Percentiles rank a stretch among this genome's conserved stretches.
Evolutionary conservation across 2,797 vertebrate genomes (phyloP).

Genomic region (Danio choprae): DNA sequence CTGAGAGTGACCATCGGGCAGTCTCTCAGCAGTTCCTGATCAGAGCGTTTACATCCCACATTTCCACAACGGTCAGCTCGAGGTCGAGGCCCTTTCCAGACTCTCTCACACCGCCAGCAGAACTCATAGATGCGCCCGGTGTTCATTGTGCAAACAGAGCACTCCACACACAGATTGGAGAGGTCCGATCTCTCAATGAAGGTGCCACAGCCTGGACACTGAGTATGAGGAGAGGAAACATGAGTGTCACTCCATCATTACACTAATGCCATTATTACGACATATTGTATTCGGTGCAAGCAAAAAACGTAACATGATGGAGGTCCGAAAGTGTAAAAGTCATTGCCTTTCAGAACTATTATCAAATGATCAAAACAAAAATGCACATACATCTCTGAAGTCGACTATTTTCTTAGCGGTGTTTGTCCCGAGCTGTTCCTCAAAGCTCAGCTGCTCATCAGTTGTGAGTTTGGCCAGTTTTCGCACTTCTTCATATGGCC

Average conservation of each 20-base stretch:
- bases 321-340: neutral
- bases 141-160: neutral
- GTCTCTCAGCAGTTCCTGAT: neutral
- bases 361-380: neutral
- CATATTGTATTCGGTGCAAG: no score
- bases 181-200: neutral
- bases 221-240: neutral
- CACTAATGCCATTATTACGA: no score
- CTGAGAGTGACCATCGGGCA: neutral
- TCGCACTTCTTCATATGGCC: constrained; percentile 22
- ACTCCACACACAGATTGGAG: constrained; percentile 2
- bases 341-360: neutral
- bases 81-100: constrained; percentile 11
- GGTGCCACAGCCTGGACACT: constrained; percentile 7
- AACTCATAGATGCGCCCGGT: neutral
- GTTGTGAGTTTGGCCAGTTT: neutral
- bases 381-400: constrained; percentile 6
- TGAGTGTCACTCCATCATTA: no score
- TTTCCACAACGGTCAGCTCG: constrained; percentile 5
- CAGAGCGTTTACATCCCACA: neutral
- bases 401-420: constrained; percentile 1
- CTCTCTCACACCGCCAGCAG: constrained; percentile 22
- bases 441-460: neutral
- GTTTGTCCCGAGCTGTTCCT: neutral
- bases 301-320: neutral